Evolutionary conservation across 2,797 vertebrate genomes (phyloP), one percentile per base, ranked within the genome.

Genomic region (Acomys russatus): DNA sequence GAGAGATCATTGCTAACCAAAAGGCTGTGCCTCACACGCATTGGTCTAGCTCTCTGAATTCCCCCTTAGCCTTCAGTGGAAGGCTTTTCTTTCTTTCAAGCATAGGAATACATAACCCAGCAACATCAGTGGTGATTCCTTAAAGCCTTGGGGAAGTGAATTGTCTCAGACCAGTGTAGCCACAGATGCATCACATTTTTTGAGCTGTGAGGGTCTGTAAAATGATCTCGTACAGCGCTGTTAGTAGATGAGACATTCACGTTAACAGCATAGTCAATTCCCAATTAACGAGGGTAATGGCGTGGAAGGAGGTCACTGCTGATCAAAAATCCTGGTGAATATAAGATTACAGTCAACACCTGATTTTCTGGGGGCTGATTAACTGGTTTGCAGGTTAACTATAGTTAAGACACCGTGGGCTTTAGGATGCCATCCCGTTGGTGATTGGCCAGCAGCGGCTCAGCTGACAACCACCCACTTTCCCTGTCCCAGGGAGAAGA

Each of bases 271-370:
- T 86, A 95, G 96, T 96, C 97, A 96, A 74, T 98, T 97, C 96
- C 94, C 96, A 96, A 91, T 98, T 97, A 98, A 94, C 97, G 97
- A 96, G 92, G 92, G 94, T 95, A 97, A 96, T 97, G 94, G 92
- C 84, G 97, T 97, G 79, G 96, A 97, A 96, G 95, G 83, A 96
- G 95, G 95, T 95, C 96, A 94, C 82, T 91, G 93, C 70, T 97
- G 59, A 97, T 96, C 96, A 97, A 97, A 97, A 96, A 89, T 95
- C 77, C 87, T 59, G 22, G 85, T 80, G 94, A 88, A 95, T 92
- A 96, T 96, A 90, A 97, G 94, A 96, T 94, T 94, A 84, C 33
- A 82, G 88, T 93, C 78, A 95, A 91, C 91, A 84, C 59, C 92
- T 4, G 22, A 84, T 94, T 95, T 97, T 93, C 94, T 91, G 76